Conservation (phyloP, 1,140 invertebrate genomes). For the Calosoma granatense region DNA sequence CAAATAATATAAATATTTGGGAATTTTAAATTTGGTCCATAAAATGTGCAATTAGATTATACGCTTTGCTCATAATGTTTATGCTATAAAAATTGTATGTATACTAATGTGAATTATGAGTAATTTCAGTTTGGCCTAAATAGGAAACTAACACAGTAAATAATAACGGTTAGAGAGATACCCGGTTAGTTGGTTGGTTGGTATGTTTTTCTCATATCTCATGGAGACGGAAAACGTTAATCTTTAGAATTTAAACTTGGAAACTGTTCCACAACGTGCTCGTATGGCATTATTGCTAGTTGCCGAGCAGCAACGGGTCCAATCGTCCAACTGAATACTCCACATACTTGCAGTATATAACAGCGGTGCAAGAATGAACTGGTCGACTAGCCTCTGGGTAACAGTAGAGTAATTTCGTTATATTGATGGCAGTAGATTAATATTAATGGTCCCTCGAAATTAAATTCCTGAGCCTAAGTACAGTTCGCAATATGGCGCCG, state of each 20-base stretch:
- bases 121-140: too few species aligned
- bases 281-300: slow-evolving; percentile 4
- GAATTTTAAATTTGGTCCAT: too few species aligned
- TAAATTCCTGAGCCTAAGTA: slow-evolving; percentile 22
- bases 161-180: too few species aligned
- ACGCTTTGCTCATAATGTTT: too few species aligned
- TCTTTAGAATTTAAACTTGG: slow-evolving; percentile 3
- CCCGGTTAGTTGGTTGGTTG: too few species aligned
- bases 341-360: neutral
- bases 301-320: neutral
- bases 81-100: too few species aligned
- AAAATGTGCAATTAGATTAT: too few species aligned
- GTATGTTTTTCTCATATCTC: too few species aligned
- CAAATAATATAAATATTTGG: too few species aligned
- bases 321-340: neutral
- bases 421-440: slow-evolving; percentile 29
- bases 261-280: neutral
- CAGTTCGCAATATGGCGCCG: neutral
- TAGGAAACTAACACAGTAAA: too few species aligned
- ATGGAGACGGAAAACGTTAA: neutral
- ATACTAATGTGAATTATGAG: too few species aligned
- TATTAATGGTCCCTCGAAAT: slow-evolving; percentile 29
- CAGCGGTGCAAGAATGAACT: neutral
- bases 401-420: slow-evolving; percentile 25
- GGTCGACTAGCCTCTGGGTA: slow-evolving; percentile 12